These are phyloP conservation scores for Tenthredo scrophulariae DNA, from an alignment of 2,888 invertebrate species.

Conservation along the genomic window DNA sequence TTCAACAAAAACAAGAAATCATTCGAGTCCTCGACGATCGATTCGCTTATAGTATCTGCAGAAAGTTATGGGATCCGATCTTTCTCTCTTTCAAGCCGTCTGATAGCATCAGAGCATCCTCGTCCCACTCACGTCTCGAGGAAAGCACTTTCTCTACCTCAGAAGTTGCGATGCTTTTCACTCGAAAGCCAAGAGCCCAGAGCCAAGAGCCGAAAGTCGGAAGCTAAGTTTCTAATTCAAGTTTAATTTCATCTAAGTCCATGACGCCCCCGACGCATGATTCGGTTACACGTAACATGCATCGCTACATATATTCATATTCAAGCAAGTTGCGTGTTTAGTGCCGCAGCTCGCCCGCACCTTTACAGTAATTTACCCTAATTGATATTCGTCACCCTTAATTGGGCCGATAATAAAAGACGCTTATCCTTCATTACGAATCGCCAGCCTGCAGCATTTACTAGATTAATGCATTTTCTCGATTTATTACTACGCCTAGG, in stretches of 20 bases:
- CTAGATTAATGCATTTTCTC: not conserved
- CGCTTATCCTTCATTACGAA: not conserved
- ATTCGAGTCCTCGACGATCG: not conserved
- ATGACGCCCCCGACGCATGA: constrained; percentile 18
- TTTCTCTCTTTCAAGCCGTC: not conserved
- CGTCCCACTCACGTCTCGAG: constrained; percentile 2
- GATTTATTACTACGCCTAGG: not conserved
- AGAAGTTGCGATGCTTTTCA: constrained; percentile 21
- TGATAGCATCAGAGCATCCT: constrained; percentile 10
- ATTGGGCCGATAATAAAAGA: constrained; percentile 5
- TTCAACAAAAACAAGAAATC: not conserved
- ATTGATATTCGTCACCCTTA: constrained; percentile 12
- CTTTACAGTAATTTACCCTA: constrained; percentile 26
- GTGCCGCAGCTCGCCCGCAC: constrained; percentile 38
- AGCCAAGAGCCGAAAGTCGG: constrained; percentile 17
- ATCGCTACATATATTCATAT: not conserved
- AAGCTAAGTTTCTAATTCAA: constrained; percentile 40
- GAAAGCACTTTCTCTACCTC: constrained; percentile 44
- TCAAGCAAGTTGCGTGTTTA: not conserved
- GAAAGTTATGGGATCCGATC: constrained; percentile 23
- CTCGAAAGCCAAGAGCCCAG: constrained; percentile 10
- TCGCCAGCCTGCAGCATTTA: not conserved
- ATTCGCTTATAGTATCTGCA: constrained; percentile 11
- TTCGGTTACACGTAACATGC: not conserved
- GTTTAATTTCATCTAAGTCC: constrained; percentile 9